A percentile compares a stretch with the other conserved stretches of the same genome.
Evolutionary conservation across 1,140 invertebrate species (phyloP).

Genomic region (Drosophila dunni): DNA sequence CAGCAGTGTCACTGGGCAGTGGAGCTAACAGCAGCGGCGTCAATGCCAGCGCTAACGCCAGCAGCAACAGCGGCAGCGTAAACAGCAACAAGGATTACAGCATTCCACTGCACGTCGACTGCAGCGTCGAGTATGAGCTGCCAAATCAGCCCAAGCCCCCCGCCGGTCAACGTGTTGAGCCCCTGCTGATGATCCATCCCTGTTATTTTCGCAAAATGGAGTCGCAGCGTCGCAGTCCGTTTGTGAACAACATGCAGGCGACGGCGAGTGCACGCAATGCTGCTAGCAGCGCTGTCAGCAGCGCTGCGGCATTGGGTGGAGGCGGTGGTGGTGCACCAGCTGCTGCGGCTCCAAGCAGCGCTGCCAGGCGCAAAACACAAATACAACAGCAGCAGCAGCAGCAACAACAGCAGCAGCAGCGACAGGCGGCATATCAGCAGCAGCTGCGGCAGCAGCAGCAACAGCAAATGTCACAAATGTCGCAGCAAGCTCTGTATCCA

Average conservation of each 20-base stretch:
- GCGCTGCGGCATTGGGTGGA: conserved; percentile 60
- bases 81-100: conserved; percentile 88
- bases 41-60: conserved; percentile 32
- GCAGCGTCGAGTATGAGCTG: conserved; percentile 93
- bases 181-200: conserved; percentile 93
- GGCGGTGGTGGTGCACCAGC: conserved; percentile 43
- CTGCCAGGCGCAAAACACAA: conserved; percentile 62
- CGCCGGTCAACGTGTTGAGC: conserved; percentile 90
- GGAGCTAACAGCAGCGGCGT: conserved; percentile 55
- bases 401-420: conserved; percentile 59
- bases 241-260: conserved; percentile 88
- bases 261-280: conserved; percentile 63
- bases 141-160: conserved; percentile 92
- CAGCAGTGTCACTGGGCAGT: conserved; percentile 41
- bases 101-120: conserved; percentile 92
- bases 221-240: conserved; percentile 90
- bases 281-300: conserved; percentile 64
- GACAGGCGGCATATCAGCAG: conserved; percentile 61
- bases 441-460: conserved; percentile 74
- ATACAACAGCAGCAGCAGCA: conserved; percentile 71
- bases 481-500: conserved; percentile 83
- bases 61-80: conserved; percentile 32
- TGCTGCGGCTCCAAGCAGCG: conserved; percentile 60
- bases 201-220: conserved; percentile 93
- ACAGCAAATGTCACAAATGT: conserved; percentile 84